Evolutionary conservation across 2,113 vertebrate genomes (phyloP), one percentile per base, ranked within the genome.

Genomic region (Salminus brasiliensis): DNA sequence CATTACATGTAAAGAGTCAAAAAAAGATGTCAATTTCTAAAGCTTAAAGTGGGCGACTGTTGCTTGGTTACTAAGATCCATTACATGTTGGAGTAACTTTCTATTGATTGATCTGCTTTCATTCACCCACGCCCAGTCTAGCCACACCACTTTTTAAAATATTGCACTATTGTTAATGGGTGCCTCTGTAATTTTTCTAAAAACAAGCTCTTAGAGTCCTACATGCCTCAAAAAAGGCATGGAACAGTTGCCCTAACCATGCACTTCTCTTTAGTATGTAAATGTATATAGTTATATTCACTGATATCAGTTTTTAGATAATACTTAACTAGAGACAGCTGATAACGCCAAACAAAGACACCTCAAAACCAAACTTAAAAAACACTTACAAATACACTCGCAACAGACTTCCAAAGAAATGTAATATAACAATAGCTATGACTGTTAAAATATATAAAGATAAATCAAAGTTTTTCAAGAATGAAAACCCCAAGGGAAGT

Each of bases 371-470:
- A n/a, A n/a, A n/a, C n/a, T n/a, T n/a, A n/a, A n/a, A n/a, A n/a
- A n/a, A n/a, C n/a, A n/a, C n/a, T n/a, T n/a, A n/a, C n/a, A 66
- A 18, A 66, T 63, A 27, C 65, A 36, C 67, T n/a, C n/a, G n/a
- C n/a, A n/a, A 67, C 3, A 1, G 34, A 8, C 66, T 63, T 63
- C 63, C 23, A 32, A 7, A n/a, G 2, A 29, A n/a, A 57, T 3
- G 34, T 4, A 36, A 21, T 49, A 49, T 21, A 49, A 49, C 47
- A 21, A 49, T 21, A 49, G 66, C 52, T 75, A 52, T 76, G 15
- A 52, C 13, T 65, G 47, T 75, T 53, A 32, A n/a, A n/a, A n/a
- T 36, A 39, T 66, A 66, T 76, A 76, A 53, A 18, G 45, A 36
- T 32, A 30, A 65, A 49, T 52, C 16, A 63, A 53, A 53, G 29